phyloP scores from a whole-genome alignment of 2,797 vertebrate species.

The Acrocephalus scirpaceus region DNA sequence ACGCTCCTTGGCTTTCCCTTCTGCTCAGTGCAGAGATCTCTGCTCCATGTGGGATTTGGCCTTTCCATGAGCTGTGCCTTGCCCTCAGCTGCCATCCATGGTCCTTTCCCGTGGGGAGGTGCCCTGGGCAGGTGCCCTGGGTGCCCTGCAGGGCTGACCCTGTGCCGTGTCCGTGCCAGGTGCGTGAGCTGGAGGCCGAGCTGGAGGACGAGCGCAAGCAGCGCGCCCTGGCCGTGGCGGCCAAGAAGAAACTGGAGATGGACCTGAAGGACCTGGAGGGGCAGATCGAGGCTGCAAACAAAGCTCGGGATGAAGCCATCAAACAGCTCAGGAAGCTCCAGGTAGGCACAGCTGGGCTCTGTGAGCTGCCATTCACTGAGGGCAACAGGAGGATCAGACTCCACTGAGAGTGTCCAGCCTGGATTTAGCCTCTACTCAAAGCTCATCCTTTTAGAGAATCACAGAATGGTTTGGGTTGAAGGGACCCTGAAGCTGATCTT shows the following conservation, averaged over 20 bases:
- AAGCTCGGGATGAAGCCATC: constrained; percentile 95
- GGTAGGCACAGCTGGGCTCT: constrained; percentile 70
- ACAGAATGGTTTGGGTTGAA: not conserved
- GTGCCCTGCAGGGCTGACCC: not conserved
- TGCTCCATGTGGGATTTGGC: no score
- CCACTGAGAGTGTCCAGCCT: not conserved
- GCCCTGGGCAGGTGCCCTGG: not conserved
- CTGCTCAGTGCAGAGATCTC: no score
- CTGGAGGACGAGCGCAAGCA: constrained; percentile 97
- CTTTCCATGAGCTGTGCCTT: no score
- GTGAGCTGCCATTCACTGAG: not conserved
- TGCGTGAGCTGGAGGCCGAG: constrained; percentile 95
- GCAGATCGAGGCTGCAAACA: constrained; percentile 95
- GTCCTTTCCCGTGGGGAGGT: not conserved
- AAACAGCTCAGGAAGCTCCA: constrained; percentile 97
- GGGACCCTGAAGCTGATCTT: not conserved
- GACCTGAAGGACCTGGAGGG: constrained; percentile 93
- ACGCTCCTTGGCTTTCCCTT: not conserved
- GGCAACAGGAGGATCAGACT: not conserved
- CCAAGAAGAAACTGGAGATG: constrained; percentile 98
- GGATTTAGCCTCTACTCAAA: not conserved
- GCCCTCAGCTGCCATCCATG: no score
- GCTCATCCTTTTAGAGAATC: not conserved
- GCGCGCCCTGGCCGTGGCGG: constrained; percentile 88
- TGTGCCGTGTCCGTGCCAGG: constrained; percentile 72